Evolutionary conservation across 2,797 vertebrate species (phyloP).

Genomic region (Peromyscus nudipes): DNA sequence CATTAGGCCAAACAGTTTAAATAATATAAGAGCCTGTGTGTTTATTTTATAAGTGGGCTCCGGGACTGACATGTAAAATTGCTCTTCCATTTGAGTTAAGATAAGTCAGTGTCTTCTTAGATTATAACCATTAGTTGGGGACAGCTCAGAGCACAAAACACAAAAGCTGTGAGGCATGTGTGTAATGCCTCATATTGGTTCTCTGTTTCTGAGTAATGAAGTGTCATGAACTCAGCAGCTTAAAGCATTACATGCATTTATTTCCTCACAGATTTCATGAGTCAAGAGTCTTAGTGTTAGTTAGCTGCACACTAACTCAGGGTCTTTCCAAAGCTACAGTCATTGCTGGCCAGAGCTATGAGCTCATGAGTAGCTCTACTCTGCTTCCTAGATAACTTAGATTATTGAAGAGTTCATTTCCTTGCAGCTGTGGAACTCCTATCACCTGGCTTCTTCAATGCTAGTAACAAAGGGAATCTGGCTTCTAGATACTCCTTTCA

Average conservation of each 20-base stretch:
- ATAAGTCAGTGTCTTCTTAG: not conserved
- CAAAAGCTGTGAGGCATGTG: not conserved
- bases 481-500: not conserved
- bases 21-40: no score
- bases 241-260: not conserved
- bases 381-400: not conserved
- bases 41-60: no score
- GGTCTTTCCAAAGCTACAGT: not conserved
- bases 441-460: not conserved
- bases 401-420: not conserved
- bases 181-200: not conserved
- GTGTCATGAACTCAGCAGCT: not conserved
- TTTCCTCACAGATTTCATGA: not conserved
- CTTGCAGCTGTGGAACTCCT: not conserved
- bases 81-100: constrained; percentile 12
- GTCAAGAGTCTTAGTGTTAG: not conserved
- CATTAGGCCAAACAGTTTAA: no score
- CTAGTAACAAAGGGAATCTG: not conserved
- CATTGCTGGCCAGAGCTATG: not conserved
- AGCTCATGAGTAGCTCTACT: not conserved
- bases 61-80: not conserved
- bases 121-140: not conserved
- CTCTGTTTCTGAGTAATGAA: not conserved
- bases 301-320: not conserved
- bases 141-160: not conserved